phyloP scores from a whole-genome alignment of 2,888 invertebrate genomes.

The Xylophagus ater region DNA sequence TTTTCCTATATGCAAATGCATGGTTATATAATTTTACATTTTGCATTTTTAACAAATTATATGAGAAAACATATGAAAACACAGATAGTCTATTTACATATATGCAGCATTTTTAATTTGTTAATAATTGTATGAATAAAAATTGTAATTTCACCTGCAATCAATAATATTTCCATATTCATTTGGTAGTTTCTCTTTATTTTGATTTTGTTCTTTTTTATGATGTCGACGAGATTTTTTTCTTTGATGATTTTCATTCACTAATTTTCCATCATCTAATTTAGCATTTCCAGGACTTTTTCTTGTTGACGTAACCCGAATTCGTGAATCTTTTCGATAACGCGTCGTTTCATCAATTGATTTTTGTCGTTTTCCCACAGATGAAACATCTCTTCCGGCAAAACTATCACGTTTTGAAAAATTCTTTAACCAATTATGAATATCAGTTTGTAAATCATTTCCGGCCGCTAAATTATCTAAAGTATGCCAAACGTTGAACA shows the following conservation, averaged over 20 bases:
- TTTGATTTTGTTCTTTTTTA: slow-evolving; percentile 7
- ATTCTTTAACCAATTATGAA: slow-evolving; percentile 4
- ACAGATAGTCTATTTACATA: no score
- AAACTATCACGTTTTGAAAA: slow-evolving; percentile 4
- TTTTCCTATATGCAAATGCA: no score
- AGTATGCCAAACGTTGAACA: slow-evolving; percentile 37
- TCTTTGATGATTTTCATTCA: neutral
- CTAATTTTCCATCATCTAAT: neutral
- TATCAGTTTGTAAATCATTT: slow-evolving; percentile 22
- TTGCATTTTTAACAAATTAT: no score
- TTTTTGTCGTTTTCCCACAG: neutral
- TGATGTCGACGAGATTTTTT: neutral
- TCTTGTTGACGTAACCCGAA: no score
- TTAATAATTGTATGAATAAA: no score
- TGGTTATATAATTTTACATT: no score
- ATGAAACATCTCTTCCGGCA: no score
- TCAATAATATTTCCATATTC: slow-evolving; percentile 32
- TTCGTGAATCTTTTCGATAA: no score
- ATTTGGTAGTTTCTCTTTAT: slow-evolving; percentile 18
- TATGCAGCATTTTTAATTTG: no score
- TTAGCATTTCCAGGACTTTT: neutral
- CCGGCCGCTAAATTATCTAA: slow-evolving; percentile 32
- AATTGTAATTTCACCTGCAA: no score
- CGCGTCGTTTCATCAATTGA: slow-evolving; percentile 3
- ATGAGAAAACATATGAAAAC: no score